Conservation (phyloP, 2,888 invertebrate genomes). For the Norana najaformis region DNA sequence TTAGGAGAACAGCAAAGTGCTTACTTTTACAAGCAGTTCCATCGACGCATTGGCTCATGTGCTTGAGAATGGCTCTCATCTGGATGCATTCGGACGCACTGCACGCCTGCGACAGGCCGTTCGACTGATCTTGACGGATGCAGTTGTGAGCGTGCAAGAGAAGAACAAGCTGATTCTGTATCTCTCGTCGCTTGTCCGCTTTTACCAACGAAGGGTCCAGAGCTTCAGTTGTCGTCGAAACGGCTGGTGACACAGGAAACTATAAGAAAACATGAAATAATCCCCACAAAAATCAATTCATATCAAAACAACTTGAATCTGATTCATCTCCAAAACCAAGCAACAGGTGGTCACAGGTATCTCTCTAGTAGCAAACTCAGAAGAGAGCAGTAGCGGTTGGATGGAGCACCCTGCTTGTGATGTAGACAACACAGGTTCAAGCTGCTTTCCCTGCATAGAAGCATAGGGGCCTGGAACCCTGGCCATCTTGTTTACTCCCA, state of each 20-base stretch:
- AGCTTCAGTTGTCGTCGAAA: constrained; percentile 16
- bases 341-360: too few relatives aligned
- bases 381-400: too few relatives aligned
- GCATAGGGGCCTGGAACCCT: too few relatives aligned
- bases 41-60: constrained; percentile 94
- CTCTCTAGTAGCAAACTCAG: too few relatives aligned
- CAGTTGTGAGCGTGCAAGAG: constrained; percentile 98
- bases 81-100: constrained; percentile 95
- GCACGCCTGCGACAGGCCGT: constrained; percentile 69
- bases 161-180: constrained; percentile 95
- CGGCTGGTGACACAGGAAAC: constrained; percentile 34
- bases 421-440: too few relatives aligned
- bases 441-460: too few relatives aligned
- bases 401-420: too few relatives aligned
- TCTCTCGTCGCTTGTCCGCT: constrained; percentile 65
- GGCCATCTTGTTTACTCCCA: too few relatives aligned
- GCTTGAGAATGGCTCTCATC: constrained; percentile 96
- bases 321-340: too few relatives aligned
- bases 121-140: constrained; percentile 83
- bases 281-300: not conserved
- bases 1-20: too few relatives aligned
- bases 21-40: constrained; percentile 68
- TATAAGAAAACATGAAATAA: not conserved
- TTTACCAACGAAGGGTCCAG: not conserved
- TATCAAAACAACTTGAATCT: too few relatives aligned